Percentiles rank a stretch among this genome's conserved stretches.
These are phyloP conservation scores for Rhynchonycteris naso DNA, from an alignment of 2,797 vertebrate species.

Conservation along the genomic window DNA sequence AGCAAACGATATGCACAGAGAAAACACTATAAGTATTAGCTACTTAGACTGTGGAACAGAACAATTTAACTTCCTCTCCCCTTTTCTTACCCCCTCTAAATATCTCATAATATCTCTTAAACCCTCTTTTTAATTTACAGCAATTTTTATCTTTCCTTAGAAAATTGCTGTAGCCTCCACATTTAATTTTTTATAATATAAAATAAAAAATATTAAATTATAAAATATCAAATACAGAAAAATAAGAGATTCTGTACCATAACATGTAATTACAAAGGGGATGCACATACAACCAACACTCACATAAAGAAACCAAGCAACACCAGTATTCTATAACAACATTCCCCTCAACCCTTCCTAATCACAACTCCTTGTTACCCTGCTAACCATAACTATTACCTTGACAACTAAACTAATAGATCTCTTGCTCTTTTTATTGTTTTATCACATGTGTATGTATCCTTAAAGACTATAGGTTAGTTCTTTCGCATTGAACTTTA, in stretches of 20 bases:
- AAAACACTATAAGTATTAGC: neutral
- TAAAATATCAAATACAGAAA: neutral
- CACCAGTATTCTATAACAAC: no score
- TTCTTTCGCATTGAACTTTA: neutral
- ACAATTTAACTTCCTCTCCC: neutral
- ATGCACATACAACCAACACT: neutral
- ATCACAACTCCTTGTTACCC: neutral
- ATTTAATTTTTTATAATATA: conserved; percentile 21
- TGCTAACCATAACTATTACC: neutral
- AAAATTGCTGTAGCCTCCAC: neutral
- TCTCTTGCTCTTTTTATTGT: neutral
- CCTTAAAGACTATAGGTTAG: neutral
- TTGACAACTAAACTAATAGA: neutral
- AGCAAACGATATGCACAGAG: neutral
- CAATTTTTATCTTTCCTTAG: neutral
- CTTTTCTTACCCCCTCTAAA: neutral
- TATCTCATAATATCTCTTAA: neutral
- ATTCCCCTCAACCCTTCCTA: neutral
- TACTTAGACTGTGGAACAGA: neutral
- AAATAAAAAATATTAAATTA: neutral
- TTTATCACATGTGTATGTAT: neutral
- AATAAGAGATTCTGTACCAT: neutral
- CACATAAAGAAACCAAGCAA: neutral
- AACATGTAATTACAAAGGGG: neutral
- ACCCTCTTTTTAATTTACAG: neutral